Percentiles rank a stretch among this genome's conserved stretches.
phyloP scores from a whole-genome alignment of 2,797 vertebrate genomes.

The Atherinosoma microstoma region DNA sequence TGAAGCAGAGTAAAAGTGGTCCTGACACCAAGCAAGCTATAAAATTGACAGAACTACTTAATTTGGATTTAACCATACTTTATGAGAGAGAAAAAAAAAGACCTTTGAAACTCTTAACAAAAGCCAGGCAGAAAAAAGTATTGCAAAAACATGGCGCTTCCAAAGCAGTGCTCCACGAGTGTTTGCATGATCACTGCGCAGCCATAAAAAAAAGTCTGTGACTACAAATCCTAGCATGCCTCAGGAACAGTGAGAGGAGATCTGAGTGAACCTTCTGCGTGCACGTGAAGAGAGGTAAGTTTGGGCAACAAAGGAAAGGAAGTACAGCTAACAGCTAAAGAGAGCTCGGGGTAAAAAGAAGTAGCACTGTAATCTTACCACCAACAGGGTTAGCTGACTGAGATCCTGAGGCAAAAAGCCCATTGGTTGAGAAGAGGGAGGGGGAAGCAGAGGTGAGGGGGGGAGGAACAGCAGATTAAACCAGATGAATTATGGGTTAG shows the following conservation, averaged over 20 bases:
- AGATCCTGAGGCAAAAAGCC: slow-evolving; percentile 95
- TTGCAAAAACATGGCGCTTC: slow-evolving; percentile 36
- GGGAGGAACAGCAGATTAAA: slow-evolving; percentile 91
- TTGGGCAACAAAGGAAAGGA: slow-evolving; percentile 73
- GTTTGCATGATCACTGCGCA: slow-evolving; percentile 47
- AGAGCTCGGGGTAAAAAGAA: slow-evolving; percentile 74
- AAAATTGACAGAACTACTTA: too few species aligned
- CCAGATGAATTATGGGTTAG: slow-evolving; percentile 86
- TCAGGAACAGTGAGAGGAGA: slow-evolving; percentile 66
- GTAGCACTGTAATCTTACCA: slow-evolving; percentile 93
- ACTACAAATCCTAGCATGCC: slow-evolving; percentile 70
- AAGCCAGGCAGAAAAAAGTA: slow-evolving; percentile 25
- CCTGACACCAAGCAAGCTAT: not conserved
- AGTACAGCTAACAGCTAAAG: slow-evolving; percentile 62
- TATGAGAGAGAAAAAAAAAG: not conserved
- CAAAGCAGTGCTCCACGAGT: slow-evolving; percentile 41
- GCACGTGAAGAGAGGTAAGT: slow-evolving; percentile 39
- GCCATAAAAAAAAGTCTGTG: slow-evolving; percentile 46
- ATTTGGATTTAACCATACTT: not conserved
- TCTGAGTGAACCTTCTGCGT: slow-evolving; percentile 69
- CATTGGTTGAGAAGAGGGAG: slow-evolving; percentile 80
- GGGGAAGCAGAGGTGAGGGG: slow-evolving; percentile 78
- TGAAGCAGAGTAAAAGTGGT: not conserved
- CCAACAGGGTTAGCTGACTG: slow-evolving; percentile 96
- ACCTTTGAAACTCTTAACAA: not conserved